Base-by-base conservation (phyloP, 2,797 vertebrate species). In the Hydrolagus colliei region DNA sequence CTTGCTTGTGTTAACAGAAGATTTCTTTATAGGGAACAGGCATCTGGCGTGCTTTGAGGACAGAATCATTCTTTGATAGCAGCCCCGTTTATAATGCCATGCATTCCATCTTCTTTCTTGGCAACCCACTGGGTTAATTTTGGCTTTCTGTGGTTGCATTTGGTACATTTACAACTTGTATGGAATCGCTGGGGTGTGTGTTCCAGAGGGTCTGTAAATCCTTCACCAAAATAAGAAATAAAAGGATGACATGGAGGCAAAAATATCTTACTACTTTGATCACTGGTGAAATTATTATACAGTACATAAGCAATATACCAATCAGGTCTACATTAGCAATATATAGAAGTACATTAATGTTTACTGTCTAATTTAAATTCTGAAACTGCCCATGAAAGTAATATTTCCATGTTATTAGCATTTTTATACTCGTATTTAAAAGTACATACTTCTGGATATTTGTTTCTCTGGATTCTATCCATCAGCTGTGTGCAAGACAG, bases 91-190 rank as follows among this genome's bases (percentile, higher is more conserved):
- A 18, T 18, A 68, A 84, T 84, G 67, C 65, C 32, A 84, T 68
- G 67, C 79, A 84, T 84, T 84, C 79, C 79, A 84, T 71, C 68
- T 84, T 32, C 41, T 41, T 84, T 68, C 59, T 77, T 62, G 77
- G 61, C 32, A 65, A 80, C 32, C 65, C 27, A 80, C 27, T 71
- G 67, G 79, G 32, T 22, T 84, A 35, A 18, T 35, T 68, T 84
- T 71, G 20, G 20, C 16, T 68, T 84, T 84, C 41, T 61, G 9
- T 65, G 16, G 76, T n/a, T 65, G 61, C 4, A 52, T 84, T 84
- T 84, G 16, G 18, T 71, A 9, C 68, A 67, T 68, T 67, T 12
- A 41, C 16, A 84, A 35, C 65, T 84, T 84, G 11, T 71, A 52
- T 52, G 41, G 41, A 52, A 52, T 3, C 41, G 41, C 41, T 52